Conservation (phyloP, 1,140 invertebrate genomes). For the Drosophila busckii region DNA sequence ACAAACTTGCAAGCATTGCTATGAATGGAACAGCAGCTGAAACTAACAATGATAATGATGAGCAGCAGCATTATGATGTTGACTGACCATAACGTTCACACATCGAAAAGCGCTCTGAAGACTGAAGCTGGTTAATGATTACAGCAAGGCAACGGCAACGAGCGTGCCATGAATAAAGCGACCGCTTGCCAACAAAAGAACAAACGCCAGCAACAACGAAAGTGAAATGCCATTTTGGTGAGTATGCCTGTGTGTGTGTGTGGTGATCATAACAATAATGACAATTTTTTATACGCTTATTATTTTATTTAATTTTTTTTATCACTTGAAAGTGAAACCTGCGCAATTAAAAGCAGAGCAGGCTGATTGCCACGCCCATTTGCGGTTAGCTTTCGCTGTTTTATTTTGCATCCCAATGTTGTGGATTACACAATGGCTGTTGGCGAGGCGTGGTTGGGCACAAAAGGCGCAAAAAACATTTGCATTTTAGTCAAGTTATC, state of each 20-base stretch:
- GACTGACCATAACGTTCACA: slow-evolving; percentile 13
- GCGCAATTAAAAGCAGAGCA: slow-evolving; percentile 59
- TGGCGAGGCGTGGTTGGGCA: slow-evolving; percentile 39
- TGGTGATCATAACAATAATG: slow-evolving; percentile 63
- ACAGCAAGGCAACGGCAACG: slow-evolving; percentile 15
- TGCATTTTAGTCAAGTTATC: slow-evolving; percentile 32
- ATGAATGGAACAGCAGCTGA: slow-evolving; percentile 5
- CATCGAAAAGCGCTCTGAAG: slow-evolving; percentile 21
- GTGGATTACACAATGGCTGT: slow-evolving; percentile 60
- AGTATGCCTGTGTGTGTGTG: slow-evolving; percentile 4
- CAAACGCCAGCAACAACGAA: slow-evolving; percentile 52
- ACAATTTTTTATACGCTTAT: slow-evolving; percentile 71
- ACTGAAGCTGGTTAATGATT: slow-evolving; percentile 31
- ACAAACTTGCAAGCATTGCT: slow-evolving; percentile 15
- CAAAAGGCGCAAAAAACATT: slow-evolving; percentile 45
- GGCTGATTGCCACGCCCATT: slow-evolving; percentile 37
- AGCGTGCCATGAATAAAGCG: slow-evolving; percentile 37
- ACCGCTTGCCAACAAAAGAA: slow-evolving; percentile 67
- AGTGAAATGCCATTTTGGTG: slow-evolving; percentile 58
- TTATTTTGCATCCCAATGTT: slow-evolving; percentile 24
- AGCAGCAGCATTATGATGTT: slow-evolving; percentile 13
- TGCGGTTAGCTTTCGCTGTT: slow-evolving; percentile 33
- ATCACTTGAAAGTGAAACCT: slow-evolving; percentile 73
- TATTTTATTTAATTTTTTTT: too few species aligned
- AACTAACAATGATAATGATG: slow-evolving; percentile 13